Evolutionary conservation across 2,888 invertebrate species (phyloP).

Genomic region (Noctua fimbriata): DNA sequence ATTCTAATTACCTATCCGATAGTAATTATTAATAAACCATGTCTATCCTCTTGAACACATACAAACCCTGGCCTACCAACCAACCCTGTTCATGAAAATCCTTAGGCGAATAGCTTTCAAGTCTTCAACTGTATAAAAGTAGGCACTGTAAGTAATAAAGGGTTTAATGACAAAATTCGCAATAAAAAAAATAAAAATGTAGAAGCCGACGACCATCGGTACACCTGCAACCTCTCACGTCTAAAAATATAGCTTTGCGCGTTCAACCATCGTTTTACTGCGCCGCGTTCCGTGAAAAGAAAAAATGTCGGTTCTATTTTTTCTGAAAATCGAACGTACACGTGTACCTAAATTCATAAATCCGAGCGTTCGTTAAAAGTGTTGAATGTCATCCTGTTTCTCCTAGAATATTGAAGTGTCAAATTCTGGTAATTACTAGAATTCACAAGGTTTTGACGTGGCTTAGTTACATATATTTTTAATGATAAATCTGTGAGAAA

Average conservation of each 20-base stretch:
- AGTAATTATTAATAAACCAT: not conserved
- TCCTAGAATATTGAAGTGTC: not conserved
- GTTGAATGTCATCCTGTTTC: not conserved
- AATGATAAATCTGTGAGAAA: no score
- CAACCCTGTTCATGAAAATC: no score
- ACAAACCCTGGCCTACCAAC: no score
- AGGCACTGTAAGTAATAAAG: constrained; percentile 1
- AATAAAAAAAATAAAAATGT: constrained; percentile 22
- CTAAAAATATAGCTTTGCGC: constrained; percentile 46
- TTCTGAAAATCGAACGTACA: not conserved
- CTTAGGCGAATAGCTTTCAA: not conserved
- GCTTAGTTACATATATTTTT: no score
- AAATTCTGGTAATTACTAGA: not conserved
- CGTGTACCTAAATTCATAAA: not conserved
- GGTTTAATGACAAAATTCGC: constrained; percentile 3
- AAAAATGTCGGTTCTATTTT: not conserved
- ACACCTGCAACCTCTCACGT: constrained; percentile 54
- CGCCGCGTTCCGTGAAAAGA: constrained; percentile 14
- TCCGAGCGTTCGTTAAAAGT: not conserved
- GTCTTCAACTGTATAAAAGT: not conserved
- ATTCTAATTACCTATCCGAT: no score
- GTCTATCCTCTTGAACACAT: no score
- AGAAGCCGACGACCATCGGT: constrained; percentile 23
- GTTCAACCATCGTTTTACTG: not conserved
- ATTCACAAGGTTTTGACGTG: not conserved